Evolutionary conservation across 2,888 invertebrate species (phyloP).

Genomic region (Drosophila prolongata): DNA sequence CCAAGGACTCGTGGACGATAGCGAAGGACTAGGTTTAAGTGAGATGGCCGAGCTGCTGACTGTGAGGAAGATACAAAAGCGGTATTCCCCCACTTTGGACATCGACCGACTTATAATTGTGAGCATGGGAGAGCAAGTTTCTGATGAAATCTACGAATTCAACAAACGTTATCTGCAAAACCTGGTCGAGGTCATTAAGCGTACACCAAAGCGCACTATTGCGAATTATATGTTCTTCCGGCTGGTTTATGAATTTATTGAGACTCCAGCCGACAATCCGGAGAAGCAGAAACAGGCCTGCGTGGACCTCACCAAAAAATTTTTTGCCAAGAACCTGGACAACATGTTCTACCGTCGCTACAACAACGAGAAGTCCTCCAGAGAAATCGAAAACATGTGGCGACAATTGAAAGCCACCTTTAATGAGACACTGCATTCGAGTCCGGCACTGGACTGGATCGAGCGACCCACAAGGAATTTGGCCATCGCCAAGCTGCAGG

Average conservation of each 20-base stretch:
- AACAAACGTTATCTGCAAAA: conserved; percentile 67
- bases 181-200: conserved; percentile 53
- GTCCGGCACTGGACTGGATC: conserved; percentile 67
- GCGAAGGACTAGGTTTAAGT: conserved; percentile 45
- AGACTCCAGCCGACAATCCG: conserved; percentile 31
- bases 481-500: conserved; percentile 71
- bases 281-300: conserved; percentile 55
- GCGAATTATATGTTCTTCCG: conserved; percentile 82
- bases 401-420: conserved; percentile 72
- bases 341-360: conserved; percentile 78
- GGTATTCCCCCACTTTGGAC: conserved; percentile 67
- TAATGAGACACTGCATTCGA: conserved; percentile 52
- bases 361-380: conserved; percentile 63
- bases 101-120: conserved; percentile 67
- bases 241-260: conserved; percentile 65
- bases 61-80: conserved; percentile 55
- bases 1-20: conserved; percentile 62
- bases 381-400: too few relatives aligned
- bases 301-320: conserved; percentile 56
- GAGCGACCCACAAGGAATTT: conserved; percentile 49
- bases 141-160: conserved; percentile 65
- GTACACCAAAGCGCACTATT: conserved; percentile 59
- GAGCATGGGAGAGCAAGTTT: conserved; percentile 59
- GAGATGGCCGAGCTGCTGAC: conserved; percentile 52
- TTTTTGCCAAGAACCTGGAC: conserved; percentile 80